Evolutionary conservation across 1,140 invertebrate species (phyloP), one percentile per base, ranked within the genome.

Genomic region (Drosophila repletoides): DNA sequence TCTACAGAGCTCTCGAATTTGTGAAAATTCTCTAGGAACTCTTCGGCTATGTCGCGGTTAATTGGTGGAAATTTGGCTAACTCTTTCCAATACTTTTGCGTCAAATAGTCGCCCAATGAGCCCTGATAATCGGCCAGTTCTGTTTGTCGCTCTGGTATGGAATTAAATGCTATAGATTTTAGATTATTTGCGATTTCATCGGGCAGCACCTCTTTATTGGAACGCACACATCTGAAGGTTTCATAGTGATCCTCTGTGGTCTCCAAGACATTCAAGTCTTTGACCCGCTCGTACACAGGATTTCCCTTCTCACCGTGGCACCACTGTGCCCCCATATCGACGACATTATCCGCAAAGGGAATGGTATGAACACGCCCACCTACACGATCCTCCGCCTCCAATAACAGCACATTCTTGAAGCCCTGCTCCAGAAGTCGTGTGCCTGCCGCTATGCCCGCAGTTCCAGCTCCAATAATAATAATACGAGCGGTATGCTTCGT

Each of bases 251-350:
- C 46, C 6, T 63, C 72, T 0, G 74, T 76, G 48, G 66, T 65
- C n/a, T 90, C 91, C 4, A 94, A 70, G 1, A 94, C 67, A 71
- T 92, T 88, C 6, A 93, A 69, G 26, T 92, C 91, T 43, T 93
- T 93, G 0, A 93, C 94, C 26, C 94, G 72, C 48, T 94, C 89
- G 80, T 92, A 96, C 0, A 95, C 93, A 6, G 92, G 77, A 90
- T 97, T 96, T 12, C 91, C 92, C 60, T 93, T 90, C 87, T 96
- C 93, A 9, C 96, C 96, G 75, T 97, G 96, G 70, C 96, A 93
- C 86, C 88, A 89, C 31, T 97, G 95, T 14, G 95, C 96, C 3
- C 97, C 96, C 9, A 97, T 64, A 89, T 98, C 97, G 4, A 97
- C 90, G 14, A 92, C 89, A 63, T 92, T 92, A 3, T 93, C 92